Evolutionary conservation across 2,113 vertebrate species (phyloP), one percentile per base, ranked within the genome.

Genomic region (Chunga burmeisteri): DNA sequence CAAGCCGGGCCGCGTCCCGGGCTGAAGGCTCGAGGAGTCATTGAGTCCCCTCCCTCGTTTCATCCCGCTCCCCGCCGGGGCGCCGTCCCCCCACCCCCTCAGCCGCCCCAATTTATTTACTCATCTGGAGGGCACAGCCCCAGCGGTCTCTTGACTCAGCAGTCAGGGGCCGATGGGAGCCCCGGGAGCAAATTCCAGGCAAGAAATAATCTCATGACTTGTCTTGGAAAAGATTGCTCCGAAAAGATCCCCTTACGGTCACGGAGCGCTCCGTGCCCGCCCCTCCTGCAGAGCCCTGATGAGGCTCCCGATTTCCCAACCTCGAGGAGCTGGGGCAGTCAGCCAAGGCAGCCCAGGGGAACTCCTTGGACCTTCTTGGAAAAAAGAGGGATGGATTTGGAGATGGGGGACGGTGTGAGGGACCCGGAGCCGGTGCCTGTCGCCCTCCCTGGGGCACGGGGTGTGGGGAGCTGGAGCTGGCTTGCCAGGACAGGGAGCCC

Each of bases 171-270:
- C 58, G 94, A 96, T 96, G 84, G 95, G 95, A 96, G 94, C 84
- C 29, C 38, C 80, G 68, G 63, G 86, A 94, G 96, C 95, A 88
- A 97, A 98, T 98, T 98, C 97, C 97, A 94, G 95, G 96, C 92
- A 96, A 97, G 95, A 79, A 96, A 93, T 78, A 93, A 96, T 97
- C 97, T 97, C 97, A 97, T 97, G 96, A 97, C 90, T 96, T 93
- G 93, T 96, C 95, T 97, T 70, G 97, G 97, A 97, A 97, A 97
- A 97, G 96, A 94, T 97, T 97, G 97, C 93, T 98, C 95, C 58
- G 21, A 32, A 86, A 95, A 97, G 94, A 96, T 96, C 88, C 83
- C 93, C 85, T 94, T 93, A 94, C 36, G 88, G 91, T 96, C 96
- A 95, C 34, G 75, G 82, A 94, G 93, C 12, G 11, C 80, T 78